Percentiles rank a stretch among this genome's conserved stretches.
These are phyloP conservation scores for Cladopsammia gracilis DNA, from an alignment of 64 coral and sea anemone genomes.

Conservation along the genomic window DNA sequence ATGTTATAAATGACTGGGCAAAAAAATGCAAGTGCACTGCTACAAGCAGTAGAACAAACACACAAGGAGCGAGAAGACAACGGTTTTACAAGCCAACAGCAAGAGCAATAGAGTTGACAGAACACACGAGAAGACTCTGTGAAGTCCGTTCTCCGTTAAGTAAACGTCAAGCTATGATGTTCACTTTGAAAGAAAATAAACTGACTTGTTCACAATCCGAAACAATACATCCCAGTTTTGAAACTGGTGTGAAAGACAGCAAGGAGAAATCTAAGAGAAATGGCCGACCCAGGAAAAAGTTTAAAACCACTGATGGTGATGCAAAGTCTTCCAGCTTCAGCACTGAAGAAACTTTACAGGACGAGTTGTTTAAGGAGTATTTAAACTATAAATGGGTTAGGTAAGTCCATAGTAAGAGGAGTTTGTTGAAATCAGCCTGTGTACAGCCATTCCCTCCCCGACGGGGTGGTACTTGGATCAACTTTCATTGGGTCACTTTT, in stretches of 20 bases:
- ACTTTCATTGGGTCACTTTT: no score
- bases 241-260: background rate
- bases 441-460: no score
- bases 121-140: background rate
- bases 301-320: background rate
- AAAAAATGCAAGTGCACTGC: background rate
- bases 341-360: conserved; percentile 19
- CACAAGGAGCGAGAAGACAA: background rate
- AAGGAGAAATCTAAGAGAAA: background rate
- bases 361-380: conserved; percentile 11
- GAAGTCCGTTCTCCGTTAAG: no score
- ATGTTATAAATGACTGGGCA: conserved; percentile 32
- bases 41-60: background rate
- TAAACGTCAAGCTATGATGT: conserved; percentile 18
- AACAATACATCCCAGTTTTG: background rate
- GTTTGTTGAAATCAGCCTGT: background rate
- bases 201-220: background rate
- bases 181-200: background rate
- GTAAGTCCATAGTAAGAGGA: no score
- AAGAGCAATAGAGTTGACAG: background rate
- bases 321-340: background rate
- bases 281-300: conserved; percentile 15
- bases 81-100: conserved; percentile 23
- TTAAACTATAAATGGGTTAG: background rate
- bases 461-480: no score